Conservation (phyloP, 2,113 vertebrate species). For the Bambusicola thoracicus region DNA sequence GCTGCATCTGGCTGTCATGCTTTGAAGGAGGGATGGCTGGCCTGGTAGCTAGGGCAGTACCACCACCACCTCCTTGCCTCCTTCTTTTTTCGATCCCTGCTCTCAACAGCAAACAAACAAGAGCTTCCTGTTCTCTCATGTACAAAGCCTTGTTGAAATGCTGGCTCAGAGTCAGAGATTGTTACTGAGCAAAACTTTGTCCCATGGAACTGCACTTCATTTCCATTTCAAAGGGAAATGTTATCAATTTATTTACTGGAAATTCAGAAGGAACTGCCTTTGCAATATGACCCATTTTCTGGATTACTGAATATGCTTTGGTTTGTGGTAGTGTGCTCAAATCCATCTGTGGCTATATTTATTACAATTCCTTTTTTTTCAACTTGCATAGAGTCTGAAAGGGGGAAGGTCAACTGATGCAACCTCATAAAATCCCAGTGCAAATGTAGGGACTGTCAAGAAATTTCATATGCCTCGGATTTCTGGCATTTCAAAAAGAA, state of each 20-base stretch:
- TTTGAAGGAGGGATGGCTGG: neutral
- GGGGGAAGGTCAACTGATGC: slow-evolving; percentile 26
- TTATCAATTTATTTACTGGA: slow-evolving; percentile 19
- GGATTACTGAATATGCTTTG: neutral
- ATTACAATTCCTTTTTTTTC: neutral
- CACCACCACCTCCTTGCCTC: neutral
- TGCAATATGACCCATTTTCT: slow-evolving; percentile 9
- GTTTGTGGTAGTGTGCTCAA: neutral
- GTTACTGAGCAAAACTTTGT: neutral
- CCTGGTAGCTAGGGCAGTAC: neutral
- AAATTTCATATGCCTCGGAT: slow-evolving; percentile 37
- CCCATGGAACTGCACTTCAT: neutral
- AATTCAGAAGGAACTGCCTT: neutral
- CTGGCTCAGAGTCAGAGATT: neutral
- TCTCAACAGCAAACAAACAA: neutral
- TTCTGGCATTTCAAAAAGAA: slow-evolving; percentile 60
- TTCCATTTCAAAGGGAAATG: neutral
- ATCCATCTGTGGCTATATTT: neutral
- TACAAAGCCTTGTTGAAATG: neutral
- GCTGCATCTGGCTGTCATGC: neutral
- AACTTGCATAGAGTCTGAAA: slow-evolving; percentile 33
- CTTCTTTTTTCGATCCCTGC: neutral
- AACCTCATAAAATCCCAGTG: slow-evolving; percentile 36
- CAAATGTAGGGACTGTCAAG: slow-evolving; percentile 37
- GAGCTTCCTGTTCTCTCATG: neutral